Evolutionary conservation across 1,140 invertebrate species (phyloP), one percentile per base, ranked within the genome.

Genomic region (Mizuhopecten yessoensis): DNA sequence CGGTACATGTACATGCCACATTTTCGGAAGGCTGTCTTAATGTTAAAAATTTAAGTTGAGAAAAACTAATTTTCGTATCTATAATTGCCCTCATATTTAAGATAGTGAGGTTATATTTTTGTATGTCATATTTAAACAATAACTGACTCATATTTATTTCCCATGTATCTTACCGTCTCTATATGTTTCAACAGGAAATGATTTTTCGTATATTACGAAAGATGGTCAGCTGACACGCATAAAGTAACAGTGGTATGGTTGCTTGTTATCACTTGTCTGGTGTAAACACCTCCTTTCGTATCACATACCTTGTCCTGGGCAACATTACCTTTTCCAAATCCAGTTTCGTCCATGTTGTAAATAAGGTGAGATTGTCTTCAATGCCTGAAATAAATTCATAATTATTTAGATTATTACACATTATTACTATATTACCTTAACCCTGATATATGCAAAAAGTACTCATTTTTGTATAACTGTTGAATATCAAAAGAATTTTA

Each of bases 161-260:
- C 15, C 45, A 49, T 49, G 11, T 49, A 17, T 49, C 45, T 49
- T 49, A 33, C 90, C 88, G 10, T 91, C 88, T 57, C 23, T 88
- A 33, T 57, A 91, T n/a, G 34, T 13, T 39, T 9, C 34, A 88
- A 75, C 87, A 23, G 90, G 87, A 20, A 91, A 87, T 10, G 23
- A n/a, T 39, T 34, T 34, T 36, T 91, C 87, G 87, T 89, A 89
- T 23, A 91, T 91, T 5, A 91, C 9, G 15, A 88, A 88, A 13
- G 90, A 36, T 11, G 90, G 90, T n/a, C 88, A 33, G 57, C 90
- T 20, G n/a, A 15, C 33, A 89, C 57, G 13, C 17, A 87, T 2
- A 87, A 15, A 10, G 13, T 11, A 34, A 29, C 86, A 10, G 86
- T 87, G 15, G 34, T 87, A 20, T 87, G 86, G 33, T 11, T 34